These are phyloP conservation scores for Archips crataeganus DNA, from an alignment of 2,888 invertebrate species.

Conservation along the genomic window DNA sequence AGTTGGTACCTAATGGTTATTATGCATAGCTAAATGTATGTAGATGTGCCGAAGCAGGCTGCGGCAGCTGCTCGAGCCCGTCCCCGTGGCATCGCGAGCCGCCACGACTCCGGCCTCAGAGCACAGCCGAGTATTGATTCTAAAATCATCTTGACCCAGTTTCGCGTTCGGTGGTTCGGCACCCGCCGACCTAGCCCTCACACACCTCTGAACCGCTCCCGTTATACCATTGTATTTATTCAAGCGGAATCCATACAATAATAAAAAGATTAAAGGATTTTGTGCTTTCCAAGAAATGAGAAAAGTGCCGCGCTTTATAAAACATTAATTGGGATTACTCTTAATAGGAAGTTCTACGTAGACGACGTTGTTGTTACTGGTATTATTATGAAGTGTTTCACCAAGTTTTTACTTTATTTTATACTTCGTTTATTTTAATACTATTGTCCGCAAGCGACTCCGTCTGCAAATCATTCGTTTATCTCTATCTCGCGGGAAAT, in stretches of 20 bases:
- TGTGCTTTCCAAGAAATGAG: background rate
- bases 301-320: background rate
- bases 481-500: too few relatives aligned
- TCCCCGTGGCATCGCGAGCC: slow-evolving; percentile 5
- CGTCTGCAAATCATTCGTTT: too few relatives aligned
- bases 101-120: slow-evolving; percentile 11
- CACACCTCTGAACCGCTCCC: slow-evolving; percentile 17
- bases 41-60: slow-evolving; percentile 1
- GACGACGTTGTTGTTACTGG: too few relatives aligned
- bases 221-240: slow-evolving; percentile 12
- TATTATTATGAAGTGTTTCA: too few relatives aligned
- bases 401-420: too few relatives aligned
- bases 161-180: slow-evolving; percentile 37
- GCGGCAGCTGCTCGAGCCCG: background rate
- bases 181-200: slow-evolving; percentile 37
- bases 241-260: slow-evolving; percentile 9
- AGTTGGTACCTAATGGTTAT: too few relatives aligned
- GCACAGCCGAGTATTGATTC: slow-evolving; percentile 39
- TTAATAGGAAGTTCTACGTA: too few relatives aligned
- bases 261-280: slow-evolving; percentile 5
- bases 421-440: too few relatives aligned
- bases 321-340: too few relatives aligned
- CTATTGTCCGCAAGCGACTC: too few relatives aligned
- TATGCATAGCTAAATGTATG: background rate
- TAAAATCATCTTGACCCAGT: slow-evolving; percentile 41